phyloP scores from a whole-genome alignment of 92 coral and sea anemone genomes.

The Phenganax subtilis region DNA sequence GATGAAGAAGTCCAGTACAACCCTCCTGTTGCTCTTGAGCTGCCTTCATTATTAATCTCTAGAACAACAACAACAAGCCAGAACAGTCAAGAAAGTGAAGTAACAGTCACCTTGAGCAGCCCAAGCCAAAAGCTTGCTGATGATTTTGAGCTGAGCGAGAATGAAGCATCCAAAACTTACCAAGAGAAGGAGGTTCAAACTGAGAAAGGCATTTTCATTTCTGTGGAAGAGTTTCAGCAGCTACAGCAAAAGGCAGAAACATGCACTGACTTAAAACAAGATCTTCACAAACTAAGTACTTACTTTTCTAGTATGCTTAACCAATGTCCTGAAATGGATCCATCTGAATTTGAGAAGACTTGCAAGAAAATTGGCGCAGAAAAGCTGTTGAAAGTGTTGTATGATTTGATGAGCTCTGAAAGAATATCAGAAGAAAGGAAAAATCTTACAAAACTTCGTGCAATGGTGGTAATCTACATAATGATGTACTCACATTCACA shows the following conservation, averaged over 20 bases:
- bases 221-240: background rate
- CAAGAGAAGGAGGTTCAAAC: too few relatives aligned
- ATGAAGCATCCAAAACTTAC: too few relatives aligned
- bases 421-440: background rate
- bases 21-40: too few relatives aligned
- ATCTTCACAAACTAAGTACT: background rate
- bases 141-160: too few relatives aligned
- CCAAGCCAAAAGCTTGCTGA: too few relatives aligned
- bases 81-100: too few relatives aligned
- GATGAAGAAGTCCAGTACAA: too few relatives aligned
- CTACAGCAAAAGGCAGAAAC: background rate
- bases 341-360: background rate
- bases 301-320: background rate
- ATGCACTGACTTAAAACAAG: background rate
- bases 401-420: constrained; percentile 1
- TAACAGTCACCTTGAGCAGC: too few relatives aligned
- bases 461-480: background rate
- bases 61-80: too few relatives aligned
- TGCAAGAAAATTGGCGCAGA: background rate
- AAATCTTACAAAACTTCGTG: background rate
- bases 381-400: background rate
- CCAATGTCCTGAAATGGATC: background rate
- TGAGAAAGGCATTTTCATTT: background rate
- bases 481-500: constrained; percentile 4
- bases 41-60: too few relatives aligned